A percentile compares a stretch with the other conserved stretches of the same genome.
phyloP scores from a whole-genome alignment of 2,797 vertebrate genomes.

The Myiothlypis chrysogaster region DNA sequence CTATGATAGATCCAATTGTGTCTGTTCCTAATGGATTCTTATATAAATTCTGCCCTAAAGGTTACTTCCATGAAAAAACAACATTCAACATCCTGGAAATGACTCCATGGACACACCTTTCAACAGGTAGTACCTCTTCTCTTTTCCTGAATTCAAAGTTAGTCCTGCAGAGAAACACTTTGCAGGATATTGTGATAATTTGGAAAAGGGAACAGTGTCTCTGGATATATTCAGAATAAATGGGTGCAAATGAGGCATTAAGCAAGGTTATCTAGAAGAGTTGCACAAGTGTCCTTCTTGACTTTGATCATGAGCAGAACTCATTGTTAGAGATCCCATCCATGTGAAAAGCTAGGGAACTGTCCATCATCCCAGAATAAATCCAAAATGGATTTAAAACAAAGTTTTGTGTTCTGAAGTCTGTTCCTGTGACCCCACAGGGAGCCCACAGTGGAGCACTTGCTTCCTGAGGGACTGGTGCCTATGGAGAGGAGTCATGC shows the following conservation, averaged over 20 bases:
- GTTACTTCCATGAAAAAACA: background rate
- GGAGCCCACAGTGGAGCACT: background rate
- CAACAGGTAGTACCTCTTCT: background rate
- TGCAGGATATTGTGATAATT: background rate
- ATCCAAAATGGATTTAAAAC: background rate
- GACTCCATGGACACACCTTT: background rate
- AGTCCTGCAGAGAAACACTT: background rate
- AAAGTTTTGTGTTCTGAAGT: background rate
- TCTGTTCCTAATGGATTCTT: background rate
- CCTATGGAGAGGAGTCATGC: background rate
- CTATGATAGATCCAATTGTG: constrained; percentile 21
- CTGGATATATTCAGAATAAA: background rate
- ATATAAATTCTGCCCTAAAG: background rate
- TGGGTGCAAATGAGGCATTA: background rate
- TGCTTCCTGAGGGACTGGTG: background rate
- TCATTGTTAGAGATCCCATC: background rate
- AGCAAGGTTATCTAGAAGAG: background rate
- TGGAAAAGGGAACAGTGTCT: background rate
- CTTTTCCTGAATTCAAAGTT: background rate
- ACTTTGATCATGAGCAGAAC: background rate
- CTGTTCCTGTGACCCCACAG: background rate
- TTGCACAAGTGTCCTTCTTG: background rate
- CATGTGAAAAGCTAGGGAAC: background rate
- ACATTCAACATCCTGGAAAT: background rate
- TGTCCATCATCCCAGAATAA: background rate